phyloP scores from a whole-genome alignment of 92 coral and sea anemone genomes.

The Phymanthus crucifer region DNA sequence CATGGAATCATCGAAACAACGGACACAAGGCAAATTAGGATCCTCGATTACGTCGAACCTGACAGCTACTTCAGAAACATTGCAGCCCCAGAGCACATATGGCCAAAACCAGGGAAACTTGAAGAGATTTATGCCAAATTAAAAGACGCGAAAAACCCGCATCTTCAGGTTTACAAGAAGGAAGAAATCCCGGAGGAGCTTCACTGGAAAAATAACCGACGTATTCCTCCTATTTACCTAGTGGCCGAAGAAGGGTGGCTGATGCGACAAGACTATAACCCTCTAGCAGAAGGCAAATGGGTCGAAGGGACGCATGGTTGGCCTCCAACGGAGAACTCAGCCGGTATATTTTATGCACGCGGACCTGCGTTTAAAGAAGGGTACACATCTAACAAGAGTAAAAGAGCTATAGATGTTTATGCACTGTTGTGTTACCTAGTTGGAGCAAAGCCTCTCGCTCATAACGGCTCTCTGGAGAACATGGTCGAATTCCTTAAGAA shows the following conservation, averaged over 20 bases:
- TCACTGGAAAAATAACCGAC: slow-evolving; percentile 80
- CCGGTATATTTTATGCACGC: slow-evolving; percentile 80
- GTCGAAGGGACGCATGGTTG: slow-evolving; percentile 62
- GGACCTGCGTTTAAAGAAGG: slow-evolving; percentile 87
- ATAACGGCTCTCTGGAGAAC: slow-evolving; percentile 74
- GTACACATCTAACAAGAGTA: slow-evolving; percentile 33
- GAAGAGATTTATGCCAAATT: slow-evolving; percentile 66
- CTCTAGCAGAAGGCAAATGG: slow-evolving; percentile 54
- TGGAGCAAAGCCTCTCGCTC: slow-evolving; percentile 60
- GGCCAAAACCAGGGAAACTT: slow-evolving; percentile 64
- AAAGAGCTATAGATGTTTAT: slow-evolving; percentile 77
- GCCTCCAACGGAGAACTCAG: slow-evolving; percentile 52
- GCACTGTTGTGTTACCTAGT: slow-evolving; percentile 83
- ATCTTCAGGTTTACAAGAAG: slow-evolving; percentile 74
- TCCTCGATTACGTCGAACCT: slow-evolving; percentile 59
- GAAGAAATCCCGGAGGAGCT: slow-evolving; percentile 75
- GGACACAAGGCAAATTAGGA: slow-evolving; percentile 57
- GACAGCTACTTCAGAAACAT: slow-evolving; percentile 60
- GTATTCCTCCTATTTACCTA: slow-evolving; percentile 81
- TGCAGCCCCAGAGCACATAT: slow-evolving; percentile 59
- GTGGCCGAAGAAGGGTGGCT: slow-evolving; percentile 75
- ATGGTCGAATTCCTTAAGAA: slow-evolving; percentile 49
- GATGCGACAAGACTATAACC: slow-evolving; percentile 31
- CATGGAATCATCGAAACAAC: slow-evolving; percentile 84
- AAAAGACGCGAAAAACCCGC: slow-evolving; percentile 57